Percentiles rank a stretch among this genome's conserved stretches.
phyloP scores from a whole-genome alignment of 2,888 invertebrate species.

The Strigamia transsilvanica region DNA sequence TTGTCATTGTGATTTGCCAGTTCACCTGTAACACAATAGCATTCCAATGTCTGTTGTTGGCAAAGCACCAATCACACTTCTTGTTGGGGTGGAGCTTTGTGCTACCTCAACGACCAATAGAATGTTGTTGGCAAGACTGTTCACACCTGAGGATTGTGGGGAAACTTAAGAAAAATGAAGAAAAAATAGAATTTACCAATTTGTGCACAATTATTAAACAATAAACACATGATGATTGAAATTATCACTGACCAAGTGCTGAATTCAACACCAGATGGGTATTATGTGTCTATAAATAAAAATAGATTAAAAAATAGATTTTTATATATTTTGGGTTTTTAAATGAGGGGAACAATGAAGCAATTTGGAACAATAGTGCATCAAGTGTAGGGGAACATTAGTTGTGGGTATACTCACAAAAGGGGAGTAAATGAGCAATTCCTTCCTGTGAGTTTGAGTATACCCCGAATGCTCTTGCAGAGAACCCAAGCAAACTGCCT shows the following conservation, averaged over 20 bases:
- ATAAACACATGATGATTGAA: too few relatives aligned
- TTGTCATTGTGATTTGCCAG: constrained; percentile 14
- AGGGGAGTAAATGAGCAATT: constrained; percentile 9
- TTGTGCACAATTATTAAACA: too few relatives aligned
- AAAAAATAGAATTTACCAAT: neutral
- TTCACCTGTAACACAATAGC: constrained; percentile 34
- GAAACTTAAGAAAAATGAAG: neutral
- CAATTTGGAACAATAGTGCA: neutral
- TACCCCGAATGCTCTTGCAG: neutral
- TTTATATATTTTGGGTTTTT: neutral
- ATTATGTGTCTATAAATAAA: too few relatives aligned
- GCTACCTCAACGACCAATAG: constrained; percentile 15
- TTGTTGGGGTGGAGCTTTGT: constrained; percentile 31
- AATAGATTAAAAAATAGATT: too few relatives aligned
- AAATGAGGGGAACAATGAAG: neutral
- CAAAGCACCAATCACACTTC: neutral
- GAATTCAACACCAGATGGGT: too few relatives aligned
- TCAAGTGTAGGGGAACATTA: neutral
- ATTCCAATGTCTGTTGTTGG: constrained; percentile 35
- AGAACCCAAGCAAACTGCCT: neutral
- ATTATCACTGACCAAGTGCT: too few relatives aligned
- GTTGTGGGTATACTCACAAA: constrained; percentile 9
- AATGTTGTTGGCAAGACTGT: neutral
- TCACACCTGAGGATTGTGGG: constrained; percentile 32
- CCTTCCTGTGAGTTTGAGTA: constrained; percentile 9